A percentile compares a stretch with the other conserved stretches of the same genome.
Evolutionary conservation across 2,797 vertebrate genomes (phyloP).

Genomic region (Percopsis omiscomaycus): DNA sequence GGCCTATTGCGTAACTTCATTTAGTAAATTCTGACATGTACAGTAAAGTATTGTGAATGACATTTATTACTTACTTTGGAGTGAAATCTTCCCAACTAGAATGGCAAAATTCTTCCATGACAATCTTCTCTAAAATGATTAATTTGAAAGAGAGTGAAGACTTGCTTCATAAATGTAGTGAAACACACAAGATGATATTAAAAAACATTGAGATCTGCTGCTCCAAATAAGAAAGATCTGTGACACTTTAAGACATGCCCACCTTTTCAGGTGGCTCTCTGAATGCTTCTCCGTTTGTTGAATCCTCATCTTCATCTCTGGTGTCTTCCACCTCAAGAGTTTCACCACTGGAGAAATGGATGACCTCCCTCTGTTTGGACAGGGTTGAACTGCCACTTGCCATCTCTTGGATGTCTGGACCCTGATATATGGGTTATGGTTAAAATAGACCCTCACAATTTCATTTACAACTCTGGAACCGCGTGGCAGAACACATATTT

Average conservation of each 20-base stretch:
- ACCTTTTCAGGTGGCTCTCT: slow-evolving; percentile 51
- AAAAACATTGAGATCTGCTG: too few relatives aligned
- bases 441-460: not conserved
- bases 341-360: slow-evolving; percentile 81
- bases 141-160: not conserved
- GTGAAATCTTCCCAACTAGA: slow-evolving; percentile 62
- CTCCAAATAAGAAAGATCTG: not conserved
- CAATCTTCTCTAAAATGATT: slow-evolving; percentile 47
- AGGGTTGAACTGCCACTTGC: slow-evolving; percentile 14
- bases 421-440: slow-evolving; percentile 25
- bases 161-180: too few relatives aligned
- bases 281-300: slow-evolving; percentile 28
- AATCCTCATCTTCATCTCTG: slow-evolving; percentile 57
- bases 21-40: not conserved
- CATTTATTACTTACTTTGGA: slow-evolving; percentile 67
- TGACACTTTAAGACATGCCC: not conserved
- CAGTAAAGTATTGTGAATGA: too few relatives aligned
- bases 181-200: not conserved
- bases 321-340: slow-evolving; percentile 70
- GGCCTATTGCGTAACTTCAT: not conserved
- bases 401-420: slow-evolving; percentile 32
- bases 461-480: not conserved
- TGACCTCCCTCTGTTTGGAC: slow-evolving; percentile 59
- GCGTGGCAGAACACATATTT: slow-evolving; percentile 1
- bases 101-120: slow-evolving; percentile 65